Conservation (phyloP, 2,888 invertebrate genomes). For the Latrodectus hesperus region DNA sequence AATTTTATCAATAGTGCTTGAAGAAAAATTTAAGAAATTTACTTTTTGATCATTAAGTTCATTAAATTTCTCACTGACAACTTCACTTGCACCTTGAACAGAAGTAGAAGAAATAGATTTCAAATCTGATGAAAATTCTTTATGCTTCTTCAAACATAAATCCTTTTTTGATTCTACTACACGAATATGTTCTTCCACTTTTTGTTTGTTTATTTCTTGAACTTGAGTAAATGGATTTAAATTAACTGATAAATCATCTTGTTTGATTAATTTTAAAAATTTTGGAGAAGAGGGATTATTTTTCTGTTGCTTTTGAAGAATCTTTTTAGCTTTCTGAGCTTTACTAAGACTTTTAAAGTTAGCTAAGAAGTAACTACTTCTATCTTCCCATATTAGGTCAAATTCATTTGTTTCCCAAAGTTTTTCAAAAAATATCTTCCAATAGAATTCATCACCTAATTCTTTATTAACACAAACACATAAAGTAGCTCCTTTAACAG, state of each 20-base stretch:
- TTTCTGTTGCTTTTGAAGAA: conserved; percentile 32
- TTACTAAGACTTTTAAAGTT: conserved; percentile 58
- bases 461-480: conserved; percentile 28
- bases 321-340: conserved; percentile 60
- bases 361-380: conserved; percentile 18
- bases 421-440: conserved; percentile 42
- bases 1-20: conserved; percentile 12
- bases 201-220: conserved; percentile 38
- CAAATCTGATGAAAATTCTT: conserved; percentile 1
- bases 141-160: conserved; percentile 28
- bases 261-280: conserved; percentile 56
- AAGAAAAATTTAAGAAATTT: conserved; percentile 43
- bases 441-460: conserved; percentile 16
- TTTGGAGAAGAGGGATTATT: conserved; percentile 35
- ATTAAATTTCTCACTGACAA: conserved; percentile 25
- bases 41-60: conserved; percentile 59
- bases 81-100: conserved; percentile 14
- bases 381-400: conserved; percentile 21
- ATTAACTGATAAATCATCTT: conserved; percentile 14
- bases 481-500: conserved; percentile 29
- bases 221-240: not conserved
- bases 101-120: not conserved
- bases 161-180: conserved; percentile 48
- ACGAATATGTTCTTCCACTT: conserved; percentile 40
- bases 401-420: conserved; percentile 25